Percentiles rank a stretch among this genome's conserved stretches.
phyloP scores from a whole-genome alignment of 2,888 invertebrate genomes.

The Oxycera nigricornis region DNA sequence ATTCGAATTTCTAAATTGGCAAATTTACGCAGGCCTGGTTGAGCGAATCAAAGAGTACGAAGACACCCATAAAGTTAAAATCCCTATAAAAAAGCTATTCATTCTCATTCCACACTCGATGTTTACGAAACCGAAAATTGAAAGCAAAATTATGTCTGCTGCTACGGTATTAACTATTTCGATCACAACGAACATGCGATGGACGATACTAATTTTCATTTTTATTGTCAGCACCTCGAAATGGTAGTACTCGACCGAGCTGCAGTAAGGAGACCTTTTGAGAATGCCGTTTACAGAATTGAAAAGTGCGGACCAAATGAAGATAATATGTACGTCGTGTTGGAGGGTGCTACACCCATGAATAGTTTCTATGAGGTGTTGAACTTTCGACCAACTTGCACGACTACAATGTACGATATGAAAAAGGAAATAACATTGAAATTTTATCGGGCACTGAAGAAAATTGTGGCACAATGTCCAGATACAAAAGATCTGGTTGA shows the following conservation, averaged over 20 bases:
- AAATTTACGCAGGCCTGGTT: constrained; percentile 51
- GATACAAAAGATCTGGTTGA: constrained; percentile 54
- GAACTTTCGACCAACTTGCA: constrained; percentile 50
- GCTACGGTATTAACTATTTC: constrained; percentile 48
- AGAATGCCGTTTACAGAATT: constrained; percentile 55
- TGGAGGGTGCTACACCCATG: constrained; percentile 59
- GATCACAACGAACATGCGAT: background rate
- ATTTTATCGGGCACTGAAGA: constrained; percentile 53
- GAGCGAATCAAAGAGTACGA: constrained; percentile 54
- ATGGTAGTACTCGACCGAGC: constrained; percentile 53
- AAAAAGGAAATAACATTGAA: constrained; percentile 56
- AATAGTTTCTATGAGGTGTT: constrained; percentile 56
- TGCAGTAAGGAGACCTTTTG: constrained; percentile 55
- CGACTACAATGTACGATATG: constrained; percentile 55
- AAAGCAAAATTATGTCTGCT: constrained; percentile 51
- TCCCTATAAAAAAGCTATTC: constrained; percentile 54
- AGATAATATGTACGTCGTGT: constrained; percentile 51
- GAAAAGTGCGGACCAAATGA: constrained; percentile 46
- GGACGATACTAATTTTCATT: background rate
- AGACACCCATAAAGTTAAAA: constrained; percentile 49
- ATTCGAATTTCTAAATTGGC: no score
- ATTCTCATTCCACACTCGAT: constrained; percentile 53
- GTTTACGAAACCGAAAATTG: constrained; percentile 48
- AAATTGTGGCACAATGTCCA: constrained; percentile 52
- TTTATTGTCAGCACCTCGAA: constrained; percentile 53